Base-by-base conservation (phyloP, 2,113 vertebrate genomes). In the Edolisoma coerulescens region DNA sequence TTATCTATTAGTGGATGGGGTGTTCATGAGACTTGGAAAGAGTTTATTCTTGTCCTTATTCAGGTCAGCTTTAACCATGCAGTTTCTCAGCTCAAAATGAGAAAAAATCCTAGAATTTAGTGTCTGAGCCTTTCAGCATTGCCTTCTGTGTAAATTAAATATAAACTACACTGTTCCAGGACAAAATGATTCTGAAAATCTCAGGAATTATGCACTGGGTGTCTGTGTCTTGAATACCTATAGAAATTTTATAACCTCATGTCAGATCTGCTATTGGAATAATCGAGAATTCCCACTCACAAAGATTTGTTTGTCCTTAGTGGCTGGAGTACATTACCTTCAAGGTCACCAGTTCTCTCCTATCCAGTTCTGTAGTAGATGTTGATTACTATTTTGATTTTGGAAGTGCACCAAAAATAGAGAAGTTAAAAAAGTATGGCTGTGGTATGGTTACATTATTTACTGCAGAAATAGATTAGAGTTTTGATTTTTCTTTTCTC, bases 1-100 rank as follows among this genome's bases (percentile, higher is more conserved):
- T 94, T 95, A 96, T 95, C 89, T 96, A 8, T 83, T 80, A 94
- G 81, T 65, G 22, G n/a, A 84, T 73, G 17, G 7, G 41, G n/a
- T 95, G 61, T 71, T 95, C 78, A n/a, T 64, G 87, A 92, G 50
- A 73, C 39, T 61, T 73, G 16, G 37, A 61, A 70, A 57, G 59
- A 76, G 11, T 61, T 39, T 56, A 87, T 79, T 76, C 70, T 49
- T 59, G 49, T 69, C 54, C 70, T 96, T 83, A 49, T 54, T 71
- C 65, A 76, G 44, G 23, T 95, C 57, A 91, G 61, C n/a, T 90
- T 94, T 80, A 90, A 88, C 49, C 54, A 67, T 44, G 33, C 13
- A 59, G 45, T 77, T 93, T 88, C 63, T 57, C 21, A 22, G 9
- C 42, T 77, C 53, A 91, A 73, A 89, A 83, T 45, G 33, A 89